Percentiles rank a stretch among this genome's conserved stretches.
These are phyloP conservation scores for Platichthys flesus DNA, from an alignment of 2,113 vertebrate species.

Conservation along the genomic window DNA sequence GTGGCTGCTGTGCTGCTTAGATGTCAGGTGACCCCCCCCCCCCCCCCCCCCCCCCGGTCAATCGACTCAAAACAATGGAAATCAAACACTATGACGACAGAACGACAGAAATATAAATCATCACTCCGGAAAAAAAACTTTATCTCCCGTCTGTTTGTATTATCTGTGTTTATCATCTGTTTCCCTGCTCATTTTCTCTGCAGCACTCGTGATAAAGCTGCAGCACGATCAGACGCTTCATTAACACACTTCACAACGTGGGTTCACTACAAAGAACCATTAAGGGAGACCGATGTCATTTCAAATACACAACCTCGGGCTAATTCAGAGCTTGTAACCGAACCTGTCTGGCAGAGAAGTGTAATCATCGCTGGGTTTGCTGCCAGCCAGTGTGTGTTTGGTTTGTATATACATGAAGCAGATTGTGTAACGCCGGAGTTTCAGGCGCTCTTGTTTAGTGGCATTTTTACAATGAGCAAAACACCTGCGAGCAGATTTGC, in stretches of 20 bases:
- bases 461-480: conserved; percentile 29
- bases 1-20: background rate
- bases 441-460: conserved; percentile 22
- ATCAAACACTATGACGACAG: background rate
- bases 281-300: conserved; percentile 14
- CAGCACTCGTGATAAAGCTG: background rate
- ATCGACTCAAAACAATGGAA: background rate
- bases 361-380: conserved; percentile 21
- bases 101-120: background rate
- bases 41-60: background rate
- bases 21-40: background rate
- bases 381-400: background rate
- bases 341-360: conserved; percentile 12
- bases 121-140: background rate
- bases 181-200: background rate
- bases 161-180: no score
- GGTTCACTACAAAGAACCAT: conserved; percentile 5
- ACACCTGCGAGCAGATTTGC: conserved; percentile 21
- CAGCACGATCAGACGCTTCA: background rate
- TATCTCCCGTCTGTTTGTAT: background rate
- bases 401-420: conserved; percentile 30
- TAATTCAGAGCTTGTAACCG: conserved; percentile 4
- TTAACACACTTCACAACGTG: background rate
- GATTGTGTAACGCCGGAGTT: background rate
- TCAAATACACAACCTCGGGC: conserved; percentile 19